These are phyloP conservation scores for Entelurus aequoreus DNA, from an alignment of 2,113 vertebrate species.

Conservation along the genomic window DNA sequence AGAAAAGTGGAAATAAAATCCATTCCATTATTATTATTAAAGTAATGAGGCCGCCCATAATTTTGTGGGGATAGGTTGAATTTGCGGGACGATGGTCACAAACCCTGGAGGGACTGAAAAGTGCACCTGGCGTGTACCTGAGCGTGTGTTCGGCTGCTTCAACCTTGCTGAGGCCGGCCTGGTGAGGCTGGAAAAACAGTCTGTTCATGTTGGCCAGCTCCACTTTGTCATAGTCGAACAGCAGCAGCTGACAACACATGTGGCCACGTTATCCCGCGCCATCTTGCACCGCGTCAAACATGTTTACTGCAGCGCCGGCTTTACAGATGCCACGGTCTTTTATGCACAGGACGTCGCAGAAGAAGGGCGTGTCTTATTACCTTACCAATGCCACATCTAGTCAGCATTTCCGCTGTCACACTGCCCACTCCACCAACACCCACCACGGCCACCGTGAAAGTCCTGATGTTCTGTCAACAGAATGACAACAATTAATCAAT, in stretches of 20 bases:
- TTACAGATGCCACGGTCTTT: no score
- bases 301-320: no score
- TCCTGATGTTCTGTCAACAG: conserved; percentile 86
- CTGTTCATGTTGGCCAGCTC: conserved; percentile 98
- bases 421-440: conserved; percentile 96
- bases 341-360: no score
- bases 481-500: no score
- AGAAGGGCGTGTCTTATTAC: conserved; percentile 84
- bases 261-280: no score
- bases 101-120: no score
- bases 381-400: conserved; percentile 99
- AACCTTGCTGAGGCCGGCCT: conserved; percentile 96
- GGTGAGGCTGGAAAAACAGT: conserved; percentile 97
- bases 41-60: no score
- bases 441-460: conserved; percentile 85
- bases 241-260: conserved; percentile 76
- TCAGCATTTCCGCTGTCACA: conserved; percentile 98
- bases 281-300: no score
- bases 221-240: conserved; percentile 98
- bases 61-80: no score
- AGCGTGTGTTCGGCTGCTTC: conserved; percentile 91
- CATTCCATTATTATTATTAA: no score
- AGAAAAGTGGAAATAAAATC: no score
- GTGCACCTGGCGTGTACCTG: conserved; percentile 67
- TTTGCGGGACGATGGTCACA: no score